Evolutionary conservation across 2,888 invertebrate species (phyloP).

Genomic region (Drosophila helvetica): DNA sequence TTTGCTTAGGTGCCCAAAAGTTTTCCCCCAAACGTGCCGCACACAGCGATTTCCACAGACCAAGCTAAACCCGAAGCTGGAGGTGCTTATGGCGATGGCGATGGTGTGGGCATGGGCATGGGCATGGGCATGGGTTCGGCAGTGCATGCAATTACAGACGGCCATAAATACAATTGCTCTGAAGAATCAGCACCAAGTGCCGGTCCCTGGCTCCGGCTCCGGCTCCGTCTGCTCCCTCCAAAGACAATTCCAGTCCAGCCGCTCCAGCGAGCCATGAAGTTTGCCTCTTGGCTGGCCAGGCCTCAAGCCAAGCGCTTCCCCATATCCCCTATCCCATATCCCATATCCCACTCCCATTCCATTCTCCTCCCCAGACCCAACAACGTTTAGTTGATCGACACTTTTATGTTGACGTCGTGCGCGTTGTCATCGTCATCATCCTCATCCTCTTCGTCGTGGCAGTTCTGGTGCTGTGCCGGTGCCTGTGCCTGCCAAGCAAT

Average conservation of each 20-base stretch:
- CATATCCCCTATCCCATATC: conserved; percentile 33
- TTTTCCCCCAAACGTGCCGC: conserved; percentile 16
- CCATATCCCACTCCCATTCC: conserved; percentile 10
- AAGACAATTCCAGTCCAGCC: conserved; percentile 52
- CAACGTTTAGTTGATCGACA: conserved; percentile 80
- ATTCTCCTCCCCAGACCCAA: conserved; percentile 39
- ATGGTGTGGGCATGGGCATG: too few species aligned
- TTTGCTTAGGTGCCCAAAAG: conserved; percentile 67
- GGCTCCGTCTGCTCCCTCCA: neutral
- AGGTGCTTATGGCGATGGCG: neutral
- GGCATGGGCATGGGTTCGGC: conserved; percentile 27
- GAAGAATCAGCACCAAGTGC: conserved; percentile 61
- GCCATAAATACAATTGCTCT: conserved; percentile 73
- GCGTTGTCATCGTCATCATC: conserved; percentile 75
- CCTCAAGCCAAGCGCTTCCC: conserved; percentile 15
- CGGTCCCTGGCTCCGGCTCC: neutral
- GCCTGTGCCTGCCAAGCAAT: conserved; percentile 65
- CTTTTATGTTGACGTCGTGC: conserved; percentile 79
- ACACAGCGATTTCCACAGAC: conserved; percentile 10
- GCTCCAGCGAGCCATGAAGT: conserved; percentile 73
- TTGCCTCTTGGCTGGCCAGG: conserved; percentile 66
- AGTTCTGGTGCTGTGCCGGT: conserved; percentile 76
- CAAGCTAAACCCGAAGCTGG: neutral
- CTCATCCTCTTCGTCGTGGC: conserved; percentile 61
- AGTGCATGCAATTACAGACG: conserved; percentile 76